Base-by-base conservation (phyloP, 2,888 invertebrate species). In the Coenonympha arcania region DNA sequence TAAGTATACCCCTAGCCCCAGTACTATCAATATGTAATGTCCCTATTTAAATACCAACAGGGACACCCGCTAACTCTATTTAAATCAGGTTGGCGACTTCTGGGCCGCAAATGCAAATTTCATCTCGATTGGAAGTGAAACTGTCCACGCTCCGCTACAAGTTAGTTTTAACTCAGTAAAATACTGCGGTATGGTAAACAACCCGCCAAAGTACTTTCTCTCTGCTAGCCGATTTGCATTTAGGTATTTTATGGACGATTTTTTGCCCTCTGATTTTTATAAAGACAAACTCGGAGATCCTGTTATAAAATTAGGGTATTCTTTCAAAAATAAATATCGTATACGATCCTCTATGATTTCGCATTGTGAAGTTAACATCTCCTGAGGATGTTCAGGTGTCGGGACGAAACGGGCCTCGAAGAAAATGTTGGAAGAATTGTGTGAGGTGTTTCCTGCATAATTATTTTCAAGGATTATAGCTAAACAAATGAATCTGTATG, bases 61-160 rank as follows among this genome's bases (percentile, higher is more conserved):
- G 49, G 42, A 22, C 22, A 47, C 49, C 46, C 46, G 26, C 13
- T 16, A 34, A 37, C n/a, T 15, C 68, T 71, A 73, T 75, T 74
- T 74, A 74, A 74, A 73, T 69, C 68, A 66, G 62, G 54, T 54
- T 57, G 56, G 65, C 62, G 68, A 64, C 68, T 67, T 63, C 62
- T 63, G 71, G 71, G 73, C 44, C 70, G 74, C 76, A 66, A 76
- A 79, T 79, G 79, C 75, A 74, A 79, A 79, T 79, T 77, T 69
- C 66, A 73, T 78, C 76, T 74, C 68, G 73, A 77, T 74, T 69
- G 66, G 62, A 39, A 70, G 69, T 58, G 70, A 69, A 73, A 74
- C 66, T 65, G 67, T 71, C 67, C 46, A 34, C 41, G 49, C 37
- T 34, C 16, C 64, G 48, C 42, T 51, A 55, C 59, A 55, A 58